phyloP scores from a whole-genome alignment of 2,797 vertebrate genomes.

The Gadopsis marmoratus region DNA sequence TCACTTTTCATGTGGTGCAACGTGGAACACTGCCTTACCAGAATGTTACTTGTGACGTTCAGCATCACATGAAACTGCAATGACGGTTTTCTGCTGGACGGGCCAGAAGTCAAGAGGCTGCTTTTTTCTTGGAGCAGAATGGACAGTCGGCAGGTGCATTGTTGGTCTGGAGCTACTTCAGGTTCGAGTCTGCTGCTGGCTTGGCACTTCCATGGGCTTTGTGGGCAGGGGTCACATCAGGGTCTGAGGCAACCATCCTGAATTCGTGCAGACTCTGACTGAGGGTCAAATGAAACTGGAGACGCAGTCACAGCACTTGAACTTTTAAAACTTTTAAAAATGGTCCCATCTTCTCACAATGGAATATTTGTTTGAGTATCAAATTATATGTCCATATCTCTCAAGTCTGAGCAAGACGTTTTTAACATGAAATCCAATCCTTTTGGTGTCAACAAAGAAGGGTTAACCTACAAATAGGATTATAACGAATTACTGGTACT shows the following conservation, averaged over 20 bases:
- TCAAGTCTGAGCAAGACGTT: constrained; percentile 58
- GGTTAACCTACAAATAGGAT: constrained; percentile 35
- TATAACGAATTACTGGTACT: constrained; percentile 37
- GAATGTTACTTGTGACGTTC: constrained; percentile 50
- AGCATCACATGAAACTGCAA: constrained; percentile 34
- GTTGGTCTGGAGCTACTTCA: constrained; percentile 63
- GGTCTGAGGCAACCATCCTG: constrained; percentile 54
- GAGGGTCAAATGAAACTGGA: constrained; percentile 64
- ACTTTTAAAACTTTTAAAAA: constrained; percentile 49
- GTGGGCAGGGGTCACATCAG: constrained; percentile 63
- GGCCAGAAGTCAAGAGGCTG: constrained; percentile 44
- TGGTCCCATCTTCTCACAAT: constrained; percentile 57
- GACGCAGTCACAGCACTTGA: constrained; percentile 61
- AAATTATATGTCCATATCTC: constrained; percentile 62
- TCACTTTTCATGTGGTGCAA: constrained; percentile 59
- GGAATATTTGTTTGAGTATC: constrained; percentile 68
- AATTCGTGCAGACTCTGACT: constrained; percentile 53
- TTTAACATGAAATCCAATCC: constrained; percentile 49
- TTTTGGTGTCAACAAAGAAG: constrained; percentile 29
- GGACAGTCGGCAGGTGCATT: constrained; percentile 69
- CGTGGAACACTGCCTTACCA: constrained; percentile 78
- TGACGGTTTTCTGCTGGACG: constrained; percentile 25
- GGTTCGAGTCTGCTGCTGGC: constrained; percentile 64
- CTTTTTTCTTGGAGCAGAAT: constrained; percentile 54
- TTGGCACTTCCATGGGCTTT: constrained; percentile 69